Conservation (phyloP, 2,797 vertebrate genomes). For the Channallabes apus region DNA sequence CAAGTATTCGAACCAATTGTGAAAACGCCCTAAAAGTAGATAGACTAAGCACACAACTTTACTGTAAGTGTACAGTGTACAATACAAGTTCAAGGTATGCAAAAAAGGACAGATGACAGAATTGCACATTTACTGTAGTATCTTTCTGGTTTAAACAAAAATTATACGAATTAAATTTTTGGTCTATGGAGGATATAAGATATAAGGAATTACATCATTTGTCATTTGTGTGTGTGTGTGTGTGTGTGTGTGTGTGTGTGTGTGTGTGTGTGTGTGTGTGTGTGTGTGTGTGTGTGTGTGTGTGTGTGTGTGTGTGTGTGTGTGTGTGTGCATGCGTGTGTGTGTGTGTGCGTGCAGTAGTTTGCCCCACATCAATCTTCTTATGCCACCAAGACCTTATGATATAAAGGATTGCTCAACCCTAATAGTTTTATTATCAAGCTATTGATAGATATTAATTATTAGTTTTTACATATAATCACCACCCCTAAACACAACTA, state of each 20-base stretch:
- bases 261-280: neutral
- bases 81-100: neutral
- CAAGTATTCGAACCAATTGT: neutral
- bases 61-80: neutral
- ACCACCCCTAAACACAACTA: neutral
- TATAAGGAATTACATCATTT: neutral
- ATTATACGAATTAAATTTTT: neutral
- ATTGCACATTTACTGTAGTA: neutral
- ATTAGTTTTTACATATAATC: neutral
- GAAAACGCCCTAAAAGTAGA: slow-evolving; percentile 16
- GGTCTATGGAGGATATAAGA: neutral
- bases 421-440: slow-evolving; percentile 20
- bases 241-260: slow-evolving; percentile 6
- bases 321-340: neutral
- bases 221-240: neutral
- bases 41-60: neutral
- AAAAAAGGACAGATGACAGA: neutral
- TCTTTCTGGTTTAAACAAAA: neutral
- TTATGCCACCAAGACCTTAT: neutral
- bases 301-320: neutral
- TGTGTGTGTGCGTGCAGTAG: neutral
- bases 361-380: neutral
- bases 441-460: neutral
- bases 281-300: too few species aligned
- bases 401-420: slow-evolving; percentile 7